Conservation (phyloP, 2,797 vertebrate species). For the Falco biarmicus region DNA sequence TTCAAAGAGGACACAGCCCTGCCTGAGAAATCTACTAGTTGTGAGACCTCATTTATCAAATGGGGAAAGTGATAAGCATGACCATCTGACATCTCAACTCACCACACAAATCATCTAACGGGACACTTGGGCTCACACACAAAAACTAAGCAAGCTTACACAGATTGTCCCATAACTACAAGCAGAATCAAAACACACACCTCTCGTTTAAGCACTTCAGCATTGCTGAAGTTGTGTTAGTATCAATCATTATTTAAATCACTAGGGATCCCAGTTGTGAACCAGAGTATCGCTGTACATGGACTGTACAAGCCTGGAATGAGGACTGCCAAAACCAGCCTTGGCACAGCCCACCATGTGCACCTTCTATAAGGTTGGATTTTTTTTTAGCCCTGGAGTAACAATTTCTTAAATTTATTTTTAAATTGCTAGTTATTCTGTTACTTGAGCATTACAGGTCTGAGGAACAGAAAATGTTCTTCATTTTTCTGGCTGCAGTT, state of each 20-base stretch:
- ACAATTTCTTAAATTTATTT: neutral
- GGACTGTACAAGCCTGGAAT: neutral
- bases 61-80: neutral
- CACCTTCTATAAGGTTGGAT: neutral
- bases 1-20: neutral
- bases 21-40: neutral
- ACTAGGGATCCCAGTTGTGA: neutral
- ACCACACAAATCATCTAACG: neutral
- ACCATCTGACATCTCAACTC: neutral
- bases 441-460: no score
- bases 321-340: neutral
- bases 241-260: neutral
- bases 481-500: neutral
- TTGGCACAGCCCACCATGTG: neutral
- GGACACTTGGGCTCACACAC: neutral
- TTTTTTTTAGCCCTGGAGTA: neutral
- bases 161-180: neutral
- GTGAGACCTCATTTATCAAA: neutral
- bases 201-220: neutral
- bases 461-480: neutral
- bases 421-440: neutral
- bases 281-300: neutral
- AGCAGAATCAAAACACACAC: neutral
- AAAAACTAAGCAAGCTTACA: neutral
- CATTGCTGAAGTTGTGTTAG: neutral